Percentiles rank a stretch among this genome's conserved stretches.
Conservation (phyloP, 2,888 invertebrate species). For the Trissolcus japonicus region DNA sequence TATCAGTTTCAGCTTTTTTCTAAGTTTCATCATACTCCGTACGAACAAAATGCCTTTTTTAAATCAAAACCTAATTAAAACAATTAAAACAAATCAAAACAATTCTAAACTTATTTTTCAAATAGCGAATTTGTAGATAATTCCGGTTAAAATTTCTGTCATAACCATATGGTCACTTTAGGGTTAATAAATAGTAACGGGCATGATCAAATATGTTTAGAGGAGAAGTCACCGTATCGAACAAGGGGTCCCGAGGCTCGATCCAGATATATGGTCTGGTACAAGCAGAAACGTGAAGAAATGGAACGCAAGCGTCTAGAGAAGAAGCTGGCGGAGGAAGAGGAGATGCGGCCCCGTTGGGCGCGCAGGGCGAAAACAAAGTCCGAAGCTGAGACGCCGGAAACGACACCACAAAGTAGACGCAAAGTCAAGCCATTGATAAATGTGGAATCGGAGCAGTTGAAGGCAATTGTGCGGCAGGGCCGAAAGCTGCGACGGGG, state of each 20-base stretch:
- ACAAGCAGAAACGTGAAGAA: slow-evolving; percentile 71
- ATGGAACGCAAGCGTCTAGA: slow-evolving; percentile 65
- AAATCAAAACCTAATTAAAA: no score
- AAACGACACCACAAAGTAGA: slow-evolving; percentile 56
- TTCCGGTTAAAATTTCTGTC: no score
- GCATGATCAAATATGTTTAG: slow-evolving; percentile 5
- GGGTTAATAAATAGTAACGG: neutral
- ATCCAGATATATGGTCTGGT: slow-evolving; percentile 75
- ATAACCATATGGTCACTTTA: no score
- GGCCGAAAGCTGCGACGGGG: slow-evolving; percentile 76
- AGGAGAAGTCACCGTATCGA: slow-evolving; percentile 25
- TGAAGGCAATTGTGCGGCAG: slow-evolving; percentile 73
- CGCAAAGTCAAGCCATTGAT: slow-evolving; percentile 69
- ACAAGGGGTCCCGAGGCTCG: slow-evolving; percentile 47
- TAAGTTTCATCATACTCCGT: no score
- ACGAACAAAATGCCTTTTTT: no score
- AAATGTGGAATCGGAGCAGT: slow-evolving; percentile 74
- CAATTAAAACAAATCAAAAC: no score
- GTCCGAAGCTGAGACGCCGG: slow-evolving; percentile 17
- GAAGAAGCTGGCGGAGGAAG: slow-evolving; percentile 61
- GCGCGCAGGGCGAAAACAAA: slow-evolving; percentile 54
- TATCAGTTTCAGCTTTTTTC: no score
- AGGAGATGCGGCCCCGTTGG: slow-evolving; percentile 65
- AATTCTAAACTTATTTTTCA: no score
- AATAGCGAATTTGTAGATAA: no score